phyloP scores from a whole-genome alignment of 2,888 invertebrate species.

The Mamestra brassicae region DNA sequence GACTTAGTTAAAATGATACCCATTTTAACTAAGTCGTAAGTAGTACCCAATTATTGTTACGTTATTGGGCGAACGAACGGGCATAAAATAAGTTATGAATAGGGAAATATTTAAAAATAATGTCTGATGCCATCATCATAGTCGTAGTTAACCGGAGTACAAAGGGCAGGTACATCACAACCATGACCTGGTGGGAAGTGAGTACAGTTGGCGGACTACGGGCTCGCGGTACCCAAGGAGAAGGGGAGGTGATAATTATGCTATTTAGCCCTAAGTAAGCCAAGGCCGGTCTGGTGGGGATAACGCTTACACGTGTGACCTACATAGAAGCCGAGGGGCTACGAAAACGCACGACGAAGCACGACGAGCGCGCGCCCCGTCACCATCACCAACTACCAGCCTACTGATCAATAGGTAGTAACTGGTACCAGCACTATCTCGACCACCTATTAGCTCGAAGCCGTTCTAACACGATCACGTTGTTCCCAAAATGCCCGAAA shows the following conservation, averaged over 20 bases:
- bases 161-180: not conserved
- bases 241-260: slow-evolving; percentile 83
- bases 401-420: slow-evolving; percentile 80
- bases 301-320: slow-evolving; percentile 91
- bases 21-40: too few species aligned
- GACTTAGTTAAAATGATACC: too few species aligned
- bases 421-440: slow-evolving; percentile 53
- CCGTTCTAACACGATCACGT: slow-evolving; percentile 3
- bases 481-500: not conserved
- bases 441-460: slow-evolving; percentile 29
- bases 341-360: slow-evolving; percentile 82
- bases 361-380: slow-evolving; percentile 72
- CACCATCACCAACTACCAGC: slow-evolving; percentile 61
- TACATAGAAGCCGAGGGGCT: slow-evolving; percentile 83
- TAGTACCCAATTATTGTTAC: too few species aligned
- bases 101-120: not conserved
- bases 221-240: slow-evolving; percentile 72
- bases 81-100: not conserved
- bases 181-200: not conserved
- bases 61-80: too few species aligned
- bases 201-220: slow-evolving; percentile 33
- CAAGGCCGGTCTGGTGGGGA: slow-evolving; percentile 90
- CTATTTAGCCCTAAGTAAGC: slow-evolving; percentile 88
- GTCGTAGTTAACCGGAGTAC: too few species aligned
- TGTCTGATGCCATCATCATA: not conserved